Evolutionary conservation across 2,888 invertebrate genomes (phyloP).

Genomic region (Alentia gelatinosa): DNA sequence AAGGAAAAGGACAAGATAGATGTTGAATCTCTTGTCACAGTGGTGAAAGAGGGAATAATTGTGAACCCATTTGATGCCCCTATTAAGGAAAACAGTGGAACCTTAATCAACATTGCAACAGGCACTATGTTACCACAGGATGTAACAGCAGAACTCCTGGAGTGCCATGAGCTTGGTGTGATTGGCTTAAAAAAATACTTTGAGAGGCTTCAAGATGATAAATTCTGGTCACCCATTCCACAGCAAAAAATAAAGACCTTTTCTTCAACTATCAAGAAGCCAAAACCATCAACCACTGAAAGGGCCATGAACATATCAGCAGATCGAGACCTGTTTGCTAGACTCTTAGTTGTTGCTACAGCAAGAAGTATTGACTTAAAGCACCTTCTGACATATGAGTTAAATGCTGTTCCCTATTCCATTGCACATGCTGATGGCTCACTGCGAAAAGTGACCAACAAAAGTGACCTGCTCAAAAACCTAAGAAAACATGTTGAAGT

Average conservation of each 20-base stretch:
- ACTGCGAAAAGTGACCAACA: not conserved
- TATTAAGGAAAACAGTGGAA: not conserved
- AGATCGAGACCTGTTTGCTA: not conserved
- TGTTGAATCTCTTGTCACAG: not conserved
- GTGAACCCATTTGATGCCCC: not conserved
- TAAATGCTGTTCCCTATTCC: not conserved
- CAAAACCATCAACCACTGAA: not conserved
- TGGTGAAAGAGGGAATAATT: not conserved
- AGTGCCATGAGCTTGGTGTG: no score
- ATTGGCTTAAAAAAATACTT: not conserved
- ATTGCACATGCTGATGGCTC: not conserved
- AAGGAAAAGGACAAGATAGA: not conserved
- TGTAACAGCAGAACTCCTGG: no score
- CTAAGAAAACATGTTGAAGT: not conserved
- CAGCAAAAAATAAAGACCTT: not conserved
- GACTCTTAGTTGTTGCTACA: not conserved
- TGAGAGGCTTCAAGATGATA: not conserved
- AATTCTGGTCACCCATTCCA: not conserved
- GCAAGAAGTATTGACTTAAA: not conserved
- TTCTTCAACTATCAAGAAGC: not conserved
- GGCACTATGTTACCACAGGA: no score
- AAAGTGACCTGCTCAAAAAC: not conserved
- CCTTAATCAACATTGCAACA: not conserved
- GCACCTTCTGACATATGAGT: not conserved
- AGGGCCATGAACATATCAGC: not conserved